Base-by-base conservation (phyloP, 1,140 invertebrate genomes). In the Hycleus phaleratus region DNA sequence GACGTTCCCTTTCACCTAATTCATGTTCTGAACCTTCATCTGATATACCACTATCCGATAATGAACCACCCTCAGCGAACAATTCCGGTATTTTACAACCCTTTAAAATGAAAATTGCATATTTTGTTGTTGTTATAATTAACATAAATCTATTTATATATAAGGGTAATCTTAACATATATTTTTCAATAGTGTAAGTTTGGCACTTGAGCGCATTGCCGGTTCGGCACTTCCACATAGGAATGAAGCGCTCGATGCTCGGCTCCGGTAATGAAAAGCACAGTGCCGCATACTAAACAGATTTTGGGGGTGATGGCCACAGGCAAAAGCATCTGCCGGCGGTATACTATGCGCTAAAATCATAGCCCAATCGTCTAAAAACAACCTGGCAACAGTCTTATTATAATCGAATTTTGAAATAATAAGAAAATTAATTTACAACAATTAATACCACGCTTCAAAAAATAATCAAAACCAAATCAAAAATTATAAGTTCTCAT, bases 1-100 rank as follows among this genome's bases (percentile, higher is more conserved):
- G 79, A 39, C 82, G 77, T 67, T 91, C 87, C 26, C 87, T 79
- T 71, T 89, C 82, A 43, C 82, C 84, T 24, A 87, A 64, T 49
- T 87, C 86, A 50, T 86, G 84, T 53, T 88, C 86, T 18, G 85
- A 88, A 26, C 85, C 85, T 60, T 85, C 85, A 68, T 88, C 86
- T 0, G 85, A 89, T 48, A 88, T 87, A 24, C 86, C 86, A 38
- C 84, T 86, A 69, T 88, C 86, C 7, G 85, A 87, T 7, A 85
- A 73, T 0, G 84, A 86, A 24, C 70, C 58, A 5, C 83, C 84
- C 64, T 82, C 82, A 8, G 76, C 68, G 40, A 72, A 65, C 9
- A 72, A 64, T 60, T 70, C 71, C 18, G 67, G 61, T n/a, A 67
- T 55, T 18, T 57, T 55, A 51, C 58, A 67, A 53, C 59, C 65